Evolutionary conservation across 1,140 invertebrate genomes (phyloP).

Genomic region (Scaptomyza montana): DNA sequence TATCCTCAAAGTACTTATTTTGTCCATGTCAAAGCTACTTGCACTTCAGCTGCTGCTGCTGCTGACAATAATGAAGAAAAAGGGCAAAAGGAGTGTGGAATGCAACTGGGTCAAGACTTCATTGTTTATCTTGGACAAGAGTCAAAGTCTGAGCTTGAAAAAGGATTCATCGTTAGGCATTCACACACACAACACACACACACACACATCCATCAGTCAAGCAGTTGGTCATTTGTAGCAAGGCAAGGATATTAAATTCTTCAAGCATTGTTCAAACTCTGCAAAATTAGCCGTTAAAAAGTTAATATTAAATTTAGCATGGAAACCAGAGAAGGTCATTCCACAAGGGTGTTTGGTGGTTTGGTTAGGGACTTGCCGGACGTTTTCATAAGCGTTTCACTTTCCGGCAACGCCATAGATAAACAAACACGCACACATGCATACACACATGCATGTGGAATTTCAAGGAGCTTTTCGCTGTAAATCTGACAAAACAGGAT

Average conservation of each 20-base stretch:
- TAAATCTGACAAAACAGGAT: slow-evolving; percentile 76
- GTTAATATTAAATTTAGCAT: slow-evolving; percentile 76
- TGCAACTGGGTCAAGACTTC: slow-evolving; percentile 72
- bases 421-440: slow-evolving; percentile 41
- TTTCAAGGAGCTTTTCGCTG: slow-evolving; percentile 60
- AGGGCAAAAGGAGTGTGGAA: slow-evolving; percentile 41
- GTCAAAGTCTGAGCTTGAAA: not conserved
- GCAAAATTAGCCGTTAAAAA: slow-evolving; percentile 62
- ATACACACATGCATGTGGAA: slow-evolving; percentile 10
- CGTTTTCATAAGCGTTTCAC: slow-evolving; percentile 75
- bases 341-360: not conserved
- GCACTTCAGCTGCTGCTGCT: not conserved
- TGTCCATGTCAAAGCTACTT: slow-evolving; percentile 37
- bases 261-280: slow-evolving; percentile 61
- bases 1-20: not conserved
- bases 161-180: not conserved
- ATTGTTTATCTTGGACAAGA: slow-evolving; percentile 67
- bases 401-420: slow-evolving; percentile 71
- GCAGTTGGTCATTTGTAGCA: slow-evolving; percentile 33
- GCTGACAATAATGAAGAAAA: slow-evolving; percentile 70
- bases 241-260: slow-evolving; percentile 56
- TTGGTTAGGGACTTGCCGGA: slow-evolving; percentile 37
- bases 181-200: not conserved
- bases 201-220: slow-evolving; percentile 5
- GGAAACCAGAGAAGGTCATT: slow-evolving; percentile 56